Conservation (phyloP, 2,113 vertebrate genomes). For the Epinephelus lanceolatus region DNA sequence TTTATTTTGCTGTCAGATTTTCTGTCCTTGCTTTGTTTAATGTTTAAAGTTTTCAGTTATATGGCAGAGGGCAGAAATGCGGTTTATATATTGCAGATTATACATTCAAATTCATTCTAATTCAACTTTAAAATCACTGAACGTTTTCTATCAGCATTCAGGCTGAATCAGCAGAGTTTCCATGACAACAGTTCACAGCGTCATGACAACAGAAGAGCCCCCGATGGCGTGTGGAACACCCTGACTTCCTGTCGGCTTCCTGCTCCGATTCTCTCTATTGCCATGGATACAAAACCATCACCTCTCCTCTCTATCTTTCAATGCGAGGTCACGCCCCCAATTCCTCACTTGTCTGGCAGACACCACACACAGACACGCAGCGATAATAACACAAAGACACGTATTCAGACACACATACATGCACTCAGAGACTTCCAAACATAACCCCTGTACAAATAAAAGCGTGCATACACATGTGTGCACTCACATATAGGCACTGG, state of each 20-base stretch:
- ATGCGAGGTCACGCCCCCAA: slow-evolving; percentile 61
- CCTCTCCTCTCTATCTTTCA: slow-evolving; percentile 54
- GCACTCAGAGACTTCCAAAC: slow-evolving; percentile 19
- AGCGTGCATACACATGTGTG: neutral
- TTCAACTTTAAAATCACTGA: neutral
- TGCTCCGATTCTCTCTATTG: slow-evolving; percentile 61
- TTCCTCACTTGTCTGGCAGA: slow-evolving; percentile 61
- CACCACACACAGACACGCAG: slow-evolving; percentile 1
- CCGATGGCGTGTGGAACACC: slow-evolving; percentile 68
- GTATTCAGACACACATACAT: neutral
- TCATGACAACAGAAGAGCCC: slow-evolving; percentile 80
- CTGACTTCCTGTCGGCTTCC: slow-evolving; percentile 81
- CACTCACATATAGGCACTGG: neutral
- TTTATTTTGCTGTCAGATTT: neutral
- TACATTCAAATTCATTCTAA: neutral
- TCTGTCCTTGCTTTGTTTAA: neutral
- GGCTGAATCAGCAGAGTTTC: slow-evolving; percentile 65
- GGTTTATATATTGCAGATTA: neutral
- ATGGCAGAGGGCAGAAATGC: neutral
- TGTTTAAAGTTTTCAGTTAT: neutral
- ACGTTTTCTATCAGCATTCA: slow-evolving; percentile 70
- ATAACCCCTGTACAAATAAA: neutral
- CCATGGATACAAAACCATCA: slow-evolving; percentile 74
- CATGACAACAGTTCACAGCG: slow-evolving; percentile 75
- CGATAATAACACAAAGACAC: slow-evolving; percentile 39